phyloP scores from a whole-genome alignment of 1,140 invertebrate species.

The Pseudomyrmex cubaensis region DNA sequence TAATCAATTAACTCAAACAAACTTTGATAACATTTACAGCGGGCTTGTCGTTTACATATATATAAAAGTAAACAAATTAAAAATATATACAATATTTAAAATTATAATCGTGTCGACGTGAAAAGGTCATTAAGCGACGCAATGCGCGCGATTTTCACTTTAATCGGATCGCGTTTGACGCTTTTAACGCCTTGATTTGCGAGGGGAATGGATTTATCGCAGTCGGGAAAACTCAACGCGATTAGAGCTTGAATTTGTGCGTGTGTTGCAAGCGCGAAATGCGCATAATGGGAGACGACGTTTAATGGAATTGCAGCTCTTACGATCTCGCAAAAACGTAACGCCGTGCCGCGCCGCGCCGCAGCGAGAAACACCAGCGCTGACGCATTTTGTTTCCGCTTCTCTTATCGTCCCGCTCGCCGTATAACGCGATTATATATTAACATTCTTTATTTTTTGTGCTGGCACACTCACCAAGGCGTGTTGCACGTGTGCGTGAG shows the following conservation, averaged over 20 bases:
- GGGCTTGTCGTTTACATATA: no score
- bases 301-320: constrained; percentile 22
- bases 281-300: neutral
- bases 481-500: constrained; percentile 95
- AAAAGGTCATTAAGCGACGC: neutral
- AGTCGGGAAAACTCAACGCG: neutral
- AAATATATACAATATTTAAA: neutral
- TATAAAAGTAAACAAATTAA: neutral
- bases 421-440: neutral
- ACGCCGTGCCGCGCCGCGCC: neutral
- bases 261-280: neutral
- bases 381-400: constrained; percentile 1
- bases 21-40: neutral
- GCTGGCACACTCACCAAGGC: constrained; percentile 89
- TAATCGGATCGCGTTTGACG: constrained; percentile 5
- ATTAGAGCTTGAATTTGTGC: neutral
- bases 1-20: neutral
- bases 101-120: neutral
- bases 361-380: neutral
- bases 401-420: neutral
- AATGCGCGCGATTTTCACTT: neutral
- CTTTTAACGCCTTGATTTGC: constrained; percentile 21
- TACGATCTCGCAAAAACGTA: constrained; percentile 10
- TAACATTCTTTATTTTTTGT: constrained; percentile 55
- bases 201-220: neutral